Conservation (phyloP, 2,888 invertebrate genomes). For the Tillus elongatus region DNA sequence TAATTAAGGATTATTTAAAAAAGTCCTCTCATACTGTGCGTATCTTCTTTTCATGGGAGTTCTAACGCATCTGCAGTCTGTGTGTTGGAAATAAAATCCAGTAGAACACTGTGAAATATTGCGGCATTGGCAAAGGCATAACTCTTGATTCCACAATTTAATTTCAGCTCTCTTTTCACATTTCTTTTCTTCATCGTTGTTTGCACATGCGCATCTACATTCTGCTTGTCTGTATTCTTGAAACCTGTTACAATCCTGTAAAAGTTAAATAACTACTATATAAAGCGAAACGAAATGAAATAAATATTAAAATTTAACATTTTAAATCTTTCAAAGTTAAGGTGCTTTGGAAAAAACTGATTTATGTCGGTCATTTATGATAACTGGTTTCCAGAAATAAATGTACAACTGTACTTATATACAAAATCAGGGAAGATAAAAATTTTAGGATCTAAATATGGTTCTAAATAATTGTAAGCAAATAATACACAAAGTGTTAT, state of each 20-base stretch:
- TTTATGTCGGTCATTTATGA: too few relatives aligned
- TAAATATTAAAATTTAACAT: too few relatives aligned
- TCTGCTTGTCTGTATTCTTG: constrained; percentile 49
- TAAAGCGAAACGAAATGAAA: too few relatives aligned
- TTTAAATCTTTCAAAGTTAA: too few relatives aligned
- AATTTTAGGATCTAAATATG: too few relatives aligned
- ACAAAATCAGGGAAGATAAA: too few relatives aligned
- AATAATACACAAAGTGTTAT: too few relatives aligned
- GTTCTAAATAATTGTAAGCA: too few relatives aligned
- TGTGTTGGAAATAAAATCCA: constrained; percentile 51
- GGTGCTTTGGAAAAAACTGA: too few relatives aligned
- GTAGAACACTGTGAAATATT: constrained; percentile 49
- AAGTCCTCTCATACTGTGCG: neutral
- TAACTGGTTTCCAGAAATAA: too few relatives aligned
- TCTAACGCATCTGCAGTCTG: constrained; percentile 46
- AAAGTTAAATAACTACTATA: too few relatives aligned
- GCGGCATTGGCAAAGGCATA: constrained; percentile 53
- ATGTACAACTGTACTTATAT: too few relatives aligned
- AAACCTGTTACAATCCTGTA: constrained; percentile 49
- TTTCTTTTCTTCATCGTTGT: constrained; percentile 51
- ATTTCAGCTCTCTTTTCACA: constrained; percentile 44
- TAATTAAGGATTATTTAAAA: neutral
- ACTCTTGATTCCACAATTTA: constrained; percentile 53
- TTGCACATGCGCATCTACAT: constrained; percentile 54
- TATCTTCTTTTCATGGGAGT: constrained; percentile 24